These are phyloP conservation scores for Euphonia xanthogaster DNA, from an alignment of 2,797 vertebrate genomes.

Conservation along the genomic window DNA sequence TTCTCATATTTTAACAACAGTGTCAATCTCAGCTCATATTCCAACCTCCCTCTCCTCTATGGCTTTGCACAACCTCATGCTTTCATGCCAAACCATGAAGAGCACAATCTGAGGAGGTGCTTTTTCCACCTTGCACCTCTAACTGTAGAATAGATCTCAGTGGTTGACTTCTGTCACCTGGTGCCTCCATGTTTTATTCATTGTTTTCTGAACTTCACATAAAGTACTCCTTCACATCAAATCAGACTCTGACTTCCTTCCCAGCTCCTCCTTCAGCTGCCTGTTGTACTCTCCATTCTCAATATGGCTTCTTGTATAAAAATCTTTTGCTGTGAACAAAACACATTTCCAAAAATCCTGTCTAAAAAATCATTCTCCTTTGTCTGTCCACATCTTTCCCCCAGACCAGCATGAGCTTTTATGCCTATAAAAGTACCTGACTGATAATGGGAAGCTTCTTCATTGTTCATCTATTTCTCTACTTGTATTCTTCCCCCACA, in stretches of 20 bases:
- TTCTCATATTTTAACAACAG: not conserved
- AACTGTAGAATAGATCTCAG: not conserved
- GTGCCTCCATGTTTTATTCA: not conserved
- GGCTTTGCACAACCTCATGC: not conserved
- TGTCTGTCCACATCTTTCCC: not conserved
- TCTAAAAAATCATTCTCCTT: not conserved
- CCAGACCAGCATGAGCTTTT: not conserved
- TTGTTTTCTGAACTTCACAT: not conserved
- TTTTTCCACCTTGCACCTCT: not conserved
- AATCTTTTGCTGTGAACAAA: not conserved
- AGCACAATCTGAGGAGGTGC: not conserved
- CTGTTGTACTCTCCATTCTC: not conserved
- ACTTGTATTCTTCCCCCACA: not conserved
- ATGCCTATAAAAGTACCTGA: not conserved
- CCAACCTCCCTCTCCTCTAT: not conserved
- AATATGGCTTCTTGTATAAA: not conserved
- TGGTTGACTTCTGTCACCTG: not conserved
- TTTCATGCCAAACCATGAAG: not conserved
- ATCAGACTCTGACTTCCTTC: not conserved
- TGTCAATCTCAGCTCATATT: not conserved
- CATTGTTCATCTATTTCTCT: not conserved
- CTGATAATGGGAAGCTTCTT: not conserved
- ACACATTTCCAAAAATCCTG: not conserved
- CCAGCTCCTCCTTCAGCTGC: not conserved
- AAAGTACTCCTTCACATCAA: not conserved